phyloP scores from a whole-genome alignment of 2,888 invertebrate genomes.

The Perizoma affinitatum region DNA sequence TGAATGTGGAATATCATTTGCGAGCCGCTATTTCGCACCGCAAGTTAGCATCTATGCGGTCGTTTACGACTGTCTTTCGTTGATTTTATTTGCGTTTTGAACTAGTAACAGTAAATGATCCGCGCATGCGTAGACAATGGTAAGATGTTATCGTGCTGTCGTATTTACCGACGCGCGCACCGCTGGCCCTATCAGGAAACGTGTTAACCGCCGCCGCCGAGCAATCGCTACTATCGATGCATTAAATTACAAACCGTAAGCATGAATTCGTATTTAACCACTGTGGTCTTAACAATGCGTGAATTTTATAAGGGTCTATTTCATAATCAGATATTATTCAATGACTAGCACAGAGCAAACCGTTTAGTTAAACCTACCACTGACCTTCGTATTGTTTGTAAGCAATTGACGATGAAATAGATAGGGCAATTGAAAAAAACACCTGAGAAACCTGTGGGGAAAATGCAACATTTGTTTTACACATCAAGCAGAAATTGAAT shows the following conservation, averaged over 20 bases:
- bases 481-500: slow-evolving; percentile 43
- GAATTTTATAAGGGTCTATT: slow-evolving; percentile 32
- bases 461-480: slow-evolving; percentile 6
- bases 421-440: no score
- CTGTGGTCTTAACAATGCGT: slow-evolving; percentile 49
- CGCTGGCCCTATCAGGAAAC: slow-evolving; percentile 46
- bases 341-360: slow-evolving; percentile 10
- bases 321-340: slow-evolving; percentile 14
- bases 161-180: slow-evolving; percentile 51
- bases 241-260: slow-evolving; percentile 55
- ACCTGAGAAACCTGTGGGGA: no score
- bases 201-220: slow-evolving; percentile 50
- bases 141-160: slow-evolving; percentile 50
- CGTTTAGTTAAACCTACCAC: no score
- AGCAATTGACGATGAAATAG: no score
- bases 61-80: slow-evolving; percentile 57
- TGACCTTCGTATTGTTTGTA: no score
- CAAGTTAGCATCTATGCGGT: slow-evolving; percentile 62
- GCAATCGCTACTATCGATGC: slow-evolving; percentile 53
- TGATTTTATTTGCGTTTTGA: slow-evolving; percentile 63
- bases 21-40: slow-evolving; percentile 70
- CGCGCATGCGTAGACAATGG: slow-evolving; percentile 45
- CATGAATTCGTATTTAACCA: slow-evolving; percentile 47
- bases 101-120: slow-evolving; percentile 55
- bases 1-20: slow-evolving; percentile 74